These are phyloP conservation scores for Mythimna loreyi DNA, from an alignment of 2,888 invertebrate genomes.

Conservation along the genomic window DNA sequence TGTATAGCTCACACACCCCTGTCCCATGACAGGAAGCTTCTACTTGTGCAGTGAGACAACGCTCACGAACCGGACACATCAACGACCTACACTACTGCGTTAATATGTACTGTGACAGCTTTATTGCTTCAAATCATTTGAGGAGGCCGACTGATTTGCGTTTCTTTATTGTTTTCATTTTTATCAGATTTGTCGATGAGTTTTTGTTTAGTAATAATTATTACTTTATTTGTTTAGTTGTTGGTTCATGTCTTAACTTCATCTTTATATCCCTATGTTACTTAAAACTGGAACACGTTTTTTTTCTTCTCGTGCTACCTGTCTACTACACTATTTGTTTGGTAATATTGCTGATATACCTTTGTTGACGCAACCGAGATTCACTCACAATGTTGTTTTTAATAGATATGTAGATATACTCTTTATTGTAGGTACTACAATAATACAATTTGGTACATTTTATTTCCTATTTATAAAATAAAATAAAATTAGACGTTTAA, in stretches of 20 bases:
- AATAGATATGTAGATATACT: too few species aligned
- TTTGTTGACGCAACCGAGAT: too few species aligned
- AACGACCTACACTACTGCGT: conserved; percentile 53
- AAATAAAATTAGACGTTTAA: too few species aligned
- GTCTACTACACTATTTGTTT: neutral
- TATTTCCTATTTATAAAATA: too few species aligned
- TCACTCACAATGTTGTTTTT: too few species aligned
- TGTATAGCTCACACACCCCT: conserved; percentile 34
- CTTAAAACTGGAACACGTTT: neutral
- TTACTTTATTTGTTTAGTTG: neutral
- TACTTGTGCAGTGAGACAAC: conserved; percentile 62
- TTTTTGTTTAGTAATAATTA: neutral
- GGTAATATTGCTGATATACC: too few species aligned
- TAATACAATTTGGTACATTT: too few species aligned
- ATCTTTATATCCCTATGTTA: neutral
- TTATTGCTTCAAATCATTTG: conserved; percentile 47
- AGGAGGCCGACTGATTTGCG: conserved; percentile 14
- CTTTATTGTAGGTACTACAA: too few species aligned
- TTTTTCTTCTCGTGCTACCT: neutral
- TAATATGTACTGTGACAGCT: conserved; percentile 37
- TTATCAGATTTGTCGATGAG: neutral
- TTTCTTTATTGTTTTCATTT: conserved; percentile 23
- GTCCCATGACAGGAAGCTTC: conserved; percentile 51
- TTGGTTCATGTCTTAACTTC: neutral
- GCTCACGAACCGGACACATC: conserved; percentile 56